Base-by-base conservation (phyloP, 2,113 vertebrate genomes). In the Mormyrus lacerda region DNA sequence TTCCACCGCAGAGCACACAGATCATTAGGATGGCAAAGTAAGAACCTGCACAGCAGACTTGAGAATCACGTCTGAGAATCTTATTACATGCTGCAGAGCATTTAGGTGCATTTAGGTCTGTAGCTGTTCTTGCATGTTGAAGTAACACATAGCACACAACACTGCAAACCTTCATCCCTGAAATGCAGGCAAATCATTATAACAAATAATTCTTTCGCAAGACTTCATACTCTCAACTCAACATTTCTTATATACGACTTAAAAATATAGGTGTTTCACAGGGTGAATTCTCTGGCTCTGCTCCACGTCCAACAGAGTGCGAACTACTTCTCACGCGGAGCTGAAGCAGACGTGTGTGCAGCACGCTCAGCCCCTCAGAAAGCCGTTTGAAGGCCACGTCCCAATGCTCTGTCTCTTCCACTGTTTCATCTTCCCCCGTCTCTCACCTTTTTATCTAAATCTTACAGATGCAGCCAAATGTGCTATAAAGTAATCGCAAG, bases 321-420 rank as follows among this genome's bases (percentile, higher is more conserved):
- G 15, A 85, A 35, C 85, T 53, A 76, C 39, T 31, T 7, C 69
- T 39, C 69, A 45, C 21, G 47, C 24, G 27, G 47, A 39, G 55
- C 50, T 21, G 11, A 84, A 31, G 27, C 17, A 53, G 15, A 31
- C 48, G 10, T 53, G 15, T 44, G 27, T 51, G 1, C 48, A 1
- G 48, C 85, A 19, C 9, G 2, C 19, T 35, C 85, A 19, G 35
- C 50, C 55, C 31, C 47, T 39, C 50, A n/a, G 17, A 31, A 53
- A 24, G 27, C n/a, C 85, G 39, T 85, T 87, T 87, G 85, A 87
- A 87, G 85, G 11, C n/a, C 85, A 53, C 8, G 50, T 87, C 50
- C 27, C 85, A 87, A 11, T 8, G 85, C 85, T 87, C 85, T 39
- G 50, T 31, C 7, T 53, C 27, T 48, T 87, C 84, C 47, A 9